Evolutionary conservation across 2,888 invertebrate genomes (phyloP).

Genomic region (Pegoplata infirma): DNA sequence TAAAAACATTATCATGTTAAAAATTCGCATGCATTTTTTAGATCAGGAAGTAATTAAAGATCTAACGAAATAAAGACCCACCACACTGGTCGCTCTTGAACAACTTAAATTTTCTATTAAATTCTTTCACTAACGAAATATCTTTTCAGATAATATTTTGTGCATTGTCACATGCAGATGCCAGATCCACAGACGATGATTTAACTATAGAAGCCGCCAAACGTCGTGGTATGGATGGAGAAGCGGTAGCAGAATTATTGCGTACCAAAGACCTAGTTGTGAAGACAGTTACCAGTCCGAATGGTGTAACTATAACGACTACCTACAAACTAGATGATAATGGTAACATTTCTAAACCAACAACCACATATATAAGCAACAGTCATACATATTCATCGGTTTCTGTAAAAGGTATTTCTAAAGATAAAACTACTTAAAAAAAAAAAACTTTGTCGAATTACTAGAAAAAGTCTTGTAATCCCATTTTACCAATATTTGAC

Average conservation of each 20-base stretch:
- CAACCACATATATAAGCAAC: constrained; percentile 13
- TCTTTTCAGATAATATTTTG: constrained; percentile 19
- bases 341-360: constrained; percentile 57
- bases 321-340: constrained; percentile 68
- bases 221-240: constrained; percentile 65
- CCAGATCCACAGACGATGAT: constrained; percentile 40
- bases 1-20: no score
- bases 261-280: constrained; percentile 67
- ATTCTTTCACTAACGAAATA: no score
- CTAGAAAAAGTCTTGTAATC: no score
- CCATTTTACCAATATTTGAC: no score
- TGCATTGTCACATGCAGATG: constrained; percentile 39
- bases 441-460: no score
- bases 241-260: constrained; percentile 66
- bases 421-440: no score
- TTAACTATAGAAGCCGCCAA: constrained; percentile 62
- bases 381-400: constrained; percentile 13
- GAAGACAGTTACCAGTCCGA: constrained; percentile 57
- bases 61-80: no score
- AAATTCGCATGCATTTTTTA: no score
- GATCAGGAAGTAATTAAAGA: no score
- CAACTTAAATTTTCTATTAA: no score
- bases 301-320: constrained; percentile 62
- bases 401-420: constrained; percentile 1
- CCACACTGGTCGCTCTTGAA: no score